Percentiles rank a stretch among this genome's conserved stretches.
phyloP scores from a whole-genome alignment of 1,140 invertebrate species.

The Dendroctonus ponderosae region DNA sequence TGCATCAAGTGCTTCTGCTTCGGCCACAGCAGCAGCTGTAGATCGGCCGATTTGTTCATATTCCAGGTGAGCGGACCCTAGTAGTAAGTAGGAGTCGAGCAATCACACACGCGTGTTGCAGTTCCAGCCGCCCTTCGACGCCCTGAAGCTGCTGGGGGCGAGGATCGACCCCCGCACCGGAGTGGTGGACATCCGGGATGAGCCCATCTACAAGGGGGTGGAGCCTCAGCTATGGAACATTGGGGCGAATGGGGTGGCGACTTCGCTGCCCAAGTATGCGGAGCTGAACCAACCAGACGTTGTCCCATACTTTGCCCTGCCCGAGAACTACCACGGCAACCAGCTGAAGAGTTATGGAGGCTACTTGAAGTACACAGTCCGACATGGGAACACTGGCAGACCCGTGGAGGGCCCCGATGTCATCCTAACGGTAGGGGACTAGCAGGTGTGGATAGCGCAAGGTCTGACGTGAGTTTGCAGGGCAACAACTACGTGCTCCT shows the following conservation, averaged over 20 bases:
- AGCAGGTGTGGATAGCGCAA: neutral
- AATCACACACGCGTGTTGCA: slow-evolving; percentile 41
- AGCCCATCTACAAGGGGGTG: slow-evolving; percentile 49
- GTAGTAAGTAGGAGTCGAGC: too few relatives aligned
- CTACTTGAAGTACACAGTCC: slow-evolving; percentile 74
- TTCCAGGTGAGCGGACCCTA: slow-evolving; percentile 65
- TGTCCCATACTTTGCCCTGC: slow-evolving; percentile 70
- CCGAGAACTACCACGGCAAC: slow-evolving; percentile 72
- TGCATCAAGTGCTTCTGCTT: slow-evolving; percentile 96
- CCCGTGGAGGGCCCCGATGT: slow-evolving; percentile 67
- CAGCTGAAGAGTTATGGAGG: slow-evolving; percentile 89
- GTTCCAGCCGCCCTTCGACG: slow-evolving; percentile 61
- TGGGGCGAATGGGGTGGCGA: slow-evolving; percentile 56
- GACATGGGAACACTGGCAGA: slow-evolving; percentile 60
- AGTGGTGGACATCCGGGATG: slow-evolving; percentile 53
- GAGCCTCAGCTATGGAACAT: slow-evolving; percentile 41
- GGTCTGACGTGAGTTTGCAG: slow-evolving; percentile 44
- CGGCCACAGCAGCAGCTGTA: slow-evolving; percentile 76
- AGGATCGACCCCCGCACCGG: slow-evolving; percentile 52
- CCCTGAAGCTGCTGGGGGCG: slow-evolving; percentile 63
- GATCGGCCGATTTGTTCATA: slow-evolving; percentile 78
- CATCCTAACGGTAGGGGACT: slow-evolving; percentile 67
- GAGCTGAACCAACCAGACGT: slow-evolving; percentile 50
- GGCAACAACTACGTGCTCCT: slow-evolving; percentile 66
- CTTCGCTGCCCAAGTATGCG: slow-evolving; percentile 43